Evolutionary conservation across 2,113 vertebrate species (phyloP).

Genomic region (Erpornis zantholeuca): DNA sequence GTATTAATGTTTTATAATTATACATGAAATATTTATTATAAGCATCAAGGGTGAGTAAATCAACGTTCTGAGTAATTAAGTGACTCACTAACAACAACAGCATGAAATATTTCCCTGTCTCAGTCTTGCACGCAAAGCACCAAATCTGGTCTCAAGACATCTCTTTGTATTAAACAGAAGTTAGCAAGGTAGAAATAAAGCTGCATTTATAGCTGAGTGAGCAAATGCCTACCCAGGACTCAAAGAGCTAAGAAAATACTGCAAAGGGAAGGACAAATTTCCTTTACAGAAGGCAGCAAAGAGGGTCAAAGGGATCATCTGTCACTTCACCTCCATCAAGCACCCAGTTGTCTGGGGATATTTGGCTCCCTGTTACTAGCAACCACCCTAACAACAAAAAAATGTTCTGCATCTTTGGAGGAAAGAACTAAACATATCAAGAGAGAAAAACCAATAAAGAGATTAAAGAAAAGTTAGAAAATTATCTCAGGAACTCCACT

Average conservation of each 20-base stretch:
- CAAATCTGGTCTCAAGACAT: neutral
- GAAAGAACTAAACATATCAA: neutral
- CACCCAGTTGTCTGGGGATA: neutral
- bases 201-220: neutral
- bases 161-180: neutral
- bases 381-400: neutral
- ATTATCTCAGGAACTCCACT: neutral
- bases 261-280: neutral
- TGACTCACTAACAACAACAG: neutral
- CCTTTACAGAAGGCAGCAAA: neutral
- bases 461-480: neutral
- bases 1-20: constrained; percentile 9
- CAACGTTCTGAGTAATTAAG: neutral
- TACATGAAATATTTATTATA: constrained; percentile 16
- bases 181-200: neutral
- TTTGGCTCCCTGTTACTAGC: neutral
- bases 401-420: neutral
- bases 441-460: neutral
- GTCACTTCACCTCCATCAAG: neutral
- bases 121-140: neutral
- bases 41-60: neutral
- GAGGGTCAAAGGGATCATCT: neutral
- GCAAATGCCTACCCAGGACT: neutral
- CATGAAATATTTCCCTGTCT: neutral
- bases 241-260: neutral